phyloP scores from a whole-genome alignment of 2,113 vertebrate genomes.

The Rhea pennata region DNA sequence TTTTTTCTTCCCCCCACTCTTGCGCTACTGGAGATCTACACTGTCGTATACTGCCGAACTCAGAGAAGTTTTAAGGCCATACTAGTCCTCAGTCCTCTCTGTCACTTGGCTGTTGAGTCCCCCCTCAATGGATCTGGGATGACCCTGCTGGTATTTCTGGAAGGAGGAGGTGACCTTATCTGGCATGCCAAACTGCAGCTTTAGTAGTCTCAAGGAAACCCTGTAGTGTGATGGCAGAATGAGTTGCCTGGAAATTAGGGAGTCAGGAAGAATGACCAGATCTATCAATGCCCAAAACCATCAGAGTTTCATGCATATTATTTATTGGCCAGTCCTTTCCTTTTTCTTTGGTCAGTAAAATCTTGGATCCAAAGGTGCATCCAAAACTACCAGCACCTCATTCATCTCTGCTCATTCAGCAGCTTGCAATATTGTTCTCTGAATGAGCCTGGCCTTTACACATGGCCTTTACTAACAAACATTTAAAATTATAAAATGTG shows the following conservation, averaged over 20 bases:
- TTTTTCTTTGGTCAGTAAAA: not conserved
- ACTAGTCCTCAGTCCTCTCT: not conserved
- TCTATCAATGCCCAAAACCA: not conserved
- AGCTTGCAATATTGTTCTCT: not conserved
- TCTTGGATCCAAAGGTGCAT: not conserved
- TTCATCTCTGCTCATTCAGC: not conserved
- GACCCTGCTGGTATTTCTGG: not conserved
- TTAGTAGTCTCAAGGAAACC: not conserved
- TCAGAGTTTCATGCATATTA: not conserved
- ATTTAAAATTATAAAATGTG: slow-evolving; percentile 2
- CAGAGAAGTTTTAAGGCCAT: not conserved
- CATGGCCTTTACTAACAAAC: not conserved
- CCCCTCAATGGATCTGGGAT: not conserved
- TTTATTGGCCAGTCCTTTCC: not conserved
- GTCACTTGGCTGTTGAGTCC: not conserved
- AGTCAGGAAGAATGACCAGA: not conserved
- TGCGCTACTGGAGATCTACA: not conserved
- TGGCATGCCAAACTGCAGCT: accelerated
- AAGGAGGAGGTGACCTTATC: not conserved
- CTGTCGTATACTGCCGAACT: not conserved
- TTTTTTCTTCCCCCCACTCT: not conserved
- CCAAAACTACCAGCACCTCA: not conserved
- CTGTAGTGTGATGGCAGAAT: not conserved
- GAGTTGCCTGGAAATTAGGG: not conserved
- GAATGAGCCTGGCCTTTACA: not conserved